Base-by-base conservation (phyloP, 2,888 invertebrate genomes). In the Glaucopsyche alexis region DNA sequence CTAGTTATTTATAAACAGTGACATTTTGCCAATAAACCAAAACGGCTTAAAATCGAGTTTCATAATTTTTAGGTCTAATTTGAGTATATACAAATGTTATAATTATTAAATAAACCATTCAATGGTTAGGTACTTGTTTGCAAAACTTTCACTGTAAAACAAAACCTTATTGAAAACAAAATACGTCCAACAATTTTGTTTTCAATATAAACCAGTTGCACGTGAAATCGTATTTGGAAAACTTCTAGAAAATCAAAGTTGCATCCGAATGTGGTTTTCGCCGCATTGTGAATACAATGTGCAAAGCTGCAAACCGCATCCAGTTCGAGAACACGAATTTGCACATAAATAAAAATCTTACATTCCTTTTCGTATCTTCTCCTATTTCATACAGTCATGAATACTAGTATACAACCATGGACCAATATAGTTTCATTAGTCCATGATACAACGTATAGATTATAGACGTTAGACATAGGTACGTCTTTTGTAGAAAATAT, bases 231-330 rank as follows among this genome's bases (percentile, higher is more conserved):
- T 2, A 60, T 60, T 60, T 60, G 38, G 60, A 29, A 38, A 19
- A 60, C 60, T 29, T 60, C 19, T 2, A 16, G 60, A 60, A 38
- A 55, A 55, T 55, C 55, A 55, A 60, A 60, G 38, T 60, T 60
- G 38, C 60, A 60, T 60, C 47, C 60, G 29, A 60, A 60, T 60
- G 60, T 60, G 55, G 29, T 60, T 60, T 60, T 13, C 29, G 60
- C 29, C 6, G 47, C 60, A 11, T 60, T 60, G 13, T 60, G 60
- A 29, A 60, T 60, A 38, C 60, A 55, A 11, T 29, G 38, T 38
- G 29, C 11, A 13, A 11, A 38, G 7, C 50, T 38, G 29, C 11
- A 13, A 11, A 38, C n/a, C 50, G n/a, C 60, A 29, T 60, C 13
- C 13, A 29, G 29, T 60, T 29, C 60, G 47, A 29, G 29, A 4